Base-by-base conservation (phyloP, 2,888 invertebrate genomes). In the Melieria crassipennis region DNA sequence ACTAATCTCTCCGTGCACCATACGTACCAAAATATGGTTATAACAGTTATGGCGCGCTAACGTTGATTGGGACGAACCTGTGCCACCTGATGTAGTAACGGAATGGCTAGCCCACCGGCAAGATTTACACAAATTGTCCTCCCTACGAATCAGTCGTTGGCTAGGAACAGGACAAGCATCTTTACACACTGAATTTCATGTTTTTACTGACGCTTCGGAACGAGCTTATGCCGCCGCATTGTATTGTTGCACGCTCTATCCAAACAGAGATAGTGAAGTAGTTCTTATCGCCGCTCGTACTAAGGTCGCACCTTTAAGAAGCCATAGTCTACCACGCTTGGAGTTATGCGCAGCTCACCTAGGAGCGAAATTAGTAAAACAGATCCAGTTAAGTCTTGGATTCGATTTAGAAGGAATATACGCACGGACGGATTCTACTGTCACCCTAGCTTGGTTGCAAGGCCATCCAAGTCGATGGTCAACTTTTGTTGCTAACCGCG, bases 371-470 rank as follows among this genome's bases (percentile, higher is more conserved):
- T 11, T 47, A 11, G 58, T 66, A 6, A 13, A 30, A 11, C 46
- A 58, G n/a, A n/a, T 57, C 0, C 57, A 58, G 3, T 47, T n/a
- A 58, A 57, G 66, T 7, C n/a, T 58, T 4, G 56, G 11, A 0
- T 30, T 7, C 16, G 46, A 45, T 6, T 30, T 65, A n/a, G 46
- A 57, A 16, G 47, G 2, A 4, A 7, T 72, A n/a, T n/a, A n/a
- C n/a, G n/a, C n/a, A n/a, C n/a, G 69, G 68, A 58, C 72, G 0
- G 68, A 72, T 43, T 68, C 67, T 9, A 66, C 55, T 5, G 62
- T 58, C 10, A 42, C 63, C 11, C 50, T 60, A 30, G 69, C 69
- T 4, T 72, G 65, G 65, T 55, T 72, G 48, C 64, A 68, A 65
- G 56, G 46, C n/a, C 62, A 16, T 48, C 65, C 69, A 47, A 69